Conservation (phyloP, 1,140 invertebrate species). For the Cydia splendana region DNA sequence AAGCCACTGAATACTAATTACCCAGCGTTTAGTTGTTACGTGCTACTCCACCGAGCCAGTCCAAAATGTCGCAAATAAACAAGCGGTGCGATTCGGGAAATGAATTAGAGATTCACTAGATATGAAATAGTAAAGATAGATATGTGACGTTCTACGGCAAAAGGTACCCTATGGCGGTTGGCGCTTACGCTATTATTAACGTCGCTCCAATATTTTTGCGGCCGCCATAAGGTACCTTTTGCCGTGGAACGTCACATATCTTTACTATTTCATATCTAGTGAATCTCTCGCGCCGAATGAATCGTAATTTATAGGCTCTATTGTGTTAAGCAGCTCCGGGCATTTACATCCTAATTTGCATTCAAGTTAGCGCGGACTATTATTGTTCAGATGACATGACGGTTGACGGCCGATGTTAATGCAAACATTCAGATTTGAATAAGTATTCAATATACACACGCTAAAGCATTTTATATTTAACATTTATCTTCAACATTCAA, state of each 20-base stretch:
- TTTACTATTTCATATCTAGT: no score
- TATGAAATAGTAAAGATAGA: no score
- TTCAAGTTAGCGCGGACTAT: slow-evolving; percentile 1
- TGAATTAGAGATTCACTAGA: no score
- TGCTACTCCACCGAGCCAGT: not conserved
- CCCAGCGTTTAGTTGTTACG: slow-evolving; percentile 14
- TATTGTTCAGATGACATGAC: slow-evolving; percentile 10
- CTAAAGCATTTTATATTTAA: not conserved
- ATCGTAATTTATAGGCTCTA: not conserved
- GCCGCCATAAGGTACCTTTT: no score
- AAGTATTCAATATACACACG: not conserved
- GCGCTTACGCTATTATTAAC: no score
- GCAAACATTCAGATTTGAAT: not conserved
- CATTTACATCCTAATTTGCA: slow-evolving; percentile 8
- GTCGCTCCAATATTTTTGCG: no score
- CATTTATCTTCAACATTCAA: no score
- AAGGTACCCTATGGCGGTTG: no score
- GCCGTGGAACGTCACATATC: no score
- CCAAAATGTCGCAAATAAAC: not conserved
- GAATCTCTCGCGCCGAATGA: no score
- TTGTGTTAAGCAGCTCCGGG: not conserved
- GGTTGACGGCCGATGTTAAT: not conserved
- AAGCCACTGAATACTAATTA: slow-evolving; percentile 16
- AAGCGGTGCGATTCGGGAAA: no score
- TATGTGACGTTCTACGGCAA: no score